A percentile compares a stretch with the other conserved stretches of the same genome.
These are phyloP conservation scores for Trissolcus japonicus DNA, from an alignment of 2,888 invertebrate species.

Conservation along the genomic window DNA sequence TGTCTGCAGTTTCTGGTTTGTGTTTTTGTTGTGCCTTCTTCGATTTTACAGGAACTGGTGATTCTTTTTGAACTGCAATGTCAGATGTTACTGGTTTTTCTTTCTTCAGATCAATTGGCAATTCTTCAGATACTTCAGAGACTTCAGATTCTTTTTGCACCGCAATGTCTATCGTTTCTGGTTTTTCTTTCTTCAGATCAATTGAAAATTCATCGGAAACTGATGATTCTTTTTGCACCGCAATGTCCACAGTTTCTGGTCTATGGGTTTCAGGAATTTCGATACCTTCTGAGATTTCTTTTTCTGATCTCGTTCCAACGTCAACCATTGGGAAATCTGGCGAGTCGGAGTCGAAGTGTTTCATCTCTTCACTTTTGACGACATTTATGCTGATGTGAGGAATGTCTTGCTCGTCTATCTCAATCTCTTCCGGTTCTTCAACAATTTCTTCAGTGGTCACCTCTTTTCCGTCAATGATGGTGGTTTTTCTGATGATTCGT, in stretches of 20 bases:
- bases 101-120: constrained; percentile 1
- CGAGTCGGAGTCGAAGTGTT: constrained; percentile 50
- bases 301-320: neutral
- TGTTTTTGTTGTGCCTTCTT: too few species aligned
- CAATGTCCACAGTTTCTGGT: neutral
- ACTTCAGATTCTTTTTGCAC: neutral
- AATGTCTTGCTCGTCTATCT: constrained; percentile 84
- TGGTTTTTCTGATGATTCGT: constrained; percentile 85
- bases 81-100: constrained; percentile 8
- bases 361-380: constrained; percentile 78
- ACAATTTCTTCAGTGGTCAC: constrained; percentile 88
- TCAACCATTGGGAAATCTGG: constrained; percentile 61
- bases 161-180: neutral
- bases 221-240: neutral
- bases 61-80: constrained; percentile 30
- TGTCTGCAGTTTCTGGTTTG: neutral
- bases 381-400: constrained; percentile 84
- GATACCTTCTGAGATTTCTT: neutral
- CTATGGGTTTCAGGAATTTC: too few species aligned
- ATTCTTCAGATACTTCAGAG: neutral
- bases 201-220: neutral
- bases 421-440: constrained; percentile 89
- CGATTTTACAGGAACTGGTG: constrained; percentile 7
- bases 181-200: neutral
- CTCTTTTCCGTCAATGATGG: constrained; percentile 89